Evolutionary conservation across 2,888 invertebrate species (phyloP).

Genomic region (Amorpha juglandis): DNA sequence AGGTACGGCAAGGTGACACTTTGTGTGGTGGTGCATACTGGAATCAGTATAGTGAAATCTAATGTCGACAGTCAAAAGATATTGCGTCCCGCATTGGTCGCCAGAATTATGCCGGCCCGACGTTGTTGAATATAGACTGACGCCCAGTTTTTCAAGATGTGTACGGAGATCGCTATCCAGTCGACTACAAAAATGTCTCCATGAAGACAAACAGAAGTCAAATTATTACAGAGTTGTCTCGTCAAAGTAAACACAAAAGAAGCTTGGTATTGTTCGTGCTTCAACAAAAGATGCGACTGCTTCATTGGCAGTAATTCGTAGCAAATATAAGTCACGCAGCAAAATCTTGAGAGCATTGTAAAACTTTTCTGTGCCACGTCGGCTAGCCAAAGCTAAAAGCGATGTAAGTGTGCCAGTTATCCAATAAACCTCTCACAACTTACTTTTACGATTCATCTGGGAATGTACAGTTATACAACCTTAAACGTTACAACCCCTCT

Average conservation of each 20-base stretch:
- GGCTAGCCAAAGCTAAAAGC: conserved; percentile 58
- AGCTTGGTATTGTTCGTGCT: not conserved
- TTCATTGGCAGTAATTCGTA: not conserved
- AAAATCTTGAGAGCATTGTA: conserved; percentile 45
- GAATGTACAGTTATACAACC: conserved; percentile 45
- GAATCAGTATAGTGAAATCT: too few relatives aligned
- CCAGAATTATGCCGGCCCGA: too few relatives aligned
- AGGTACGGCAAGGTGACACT: too few relatives aligned
- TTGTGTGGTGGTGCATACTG: too few relatives aligned
- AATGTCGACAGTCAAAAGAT: too few relatives aligned
- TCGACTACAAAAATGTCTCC: too few relatives aligned
- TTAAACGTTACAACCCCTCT: conserved; percentile 45
- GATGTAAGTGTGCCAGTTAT: conserved; percentile 59
- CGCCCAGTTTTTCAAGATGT: too few relatives aligned
- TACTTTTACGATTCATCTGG: conserved; percentile 58
- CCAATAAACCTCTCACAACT: conserved; percentile 68
- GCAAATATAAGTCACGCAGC: conserved; percentile 27
- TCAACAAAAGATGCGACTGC: not conserved
- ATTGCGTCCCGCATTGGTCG: too few relatives aligned
- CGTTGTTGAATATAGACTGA: too few relatives aligned
- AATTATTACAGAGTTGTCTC: not conserved
- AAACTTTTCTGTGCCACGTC: conserved; percentile 53
- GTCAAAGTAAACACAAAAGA: conserved; percentile 3
- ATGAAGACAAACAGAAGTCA: not conserved
- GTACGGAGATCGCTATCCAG: too few relatives aligned